Percentiles rank a stretch among this genome's conserved stretches.
Evolutionary conservation across 1,140 invertebrate species (phyloP).

Genomic region (Samia ricini): DNA sequence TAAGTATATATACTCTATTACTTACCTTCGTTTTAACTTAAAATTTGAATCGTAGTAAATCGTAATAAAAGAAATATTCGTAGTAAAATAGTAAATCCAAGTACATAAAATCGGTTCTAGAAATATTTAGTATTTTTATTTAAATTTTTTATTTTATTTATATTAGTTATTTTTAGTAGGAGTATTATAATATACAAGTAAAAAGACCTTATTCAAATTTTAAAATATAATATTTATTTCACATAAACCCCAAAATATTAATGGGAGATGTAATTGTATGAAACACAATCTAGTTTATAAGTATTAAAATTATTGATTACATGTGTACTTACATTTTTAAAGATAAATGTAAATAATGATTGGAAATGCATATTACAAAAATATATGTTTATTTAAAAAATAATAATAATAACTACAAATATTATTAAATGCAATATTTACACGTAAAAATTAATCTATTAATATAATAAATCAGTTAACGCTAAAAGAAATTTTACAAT

Average conservation of each 20-base stretch:
- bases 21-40: too few relatives aligned
- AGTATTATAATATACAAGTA: not conserved
- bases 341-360: slow-evolving; percentile 20
- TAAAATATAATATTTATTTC: slow-evolving; percentile 74
- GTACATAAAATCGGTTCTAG: too few relatives aligned
- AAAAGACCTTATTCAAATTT: slow-evolving; percentile 24
- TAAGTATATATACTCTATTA: too few relatives aligned
- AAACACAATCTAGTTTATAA: slow-evolving; percentile 66
- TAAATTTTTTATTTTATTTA: too few relatives aligned
- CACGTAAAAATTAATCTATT: slow-evolving; percentile 37
- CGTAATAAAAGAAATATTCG: too few relatives aligned
- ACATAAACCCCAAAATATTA: slow-evolving; percentile 42
- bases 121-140: too few relatives aligned
- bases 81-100: too few relatives aligned
- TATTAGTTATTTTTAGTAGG: too few relatives aligned
- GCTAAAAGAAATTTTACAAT: not conserved
- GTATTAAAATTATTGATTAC: slow-evolving; percentile 45
- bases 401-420: slow-evolving; percentile 61
- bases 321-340: slow-evolving; percentile 51
- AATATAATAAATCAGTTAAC: slow-evolving; percentile 32
- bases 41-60: too few relatives aligned
- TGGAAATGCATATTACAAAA: slow-evolving; percentile 30
- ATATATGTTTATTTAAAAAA: slow-evolving; percentile 30
- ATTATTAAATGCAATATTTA: slow-evolving; percentile 74
- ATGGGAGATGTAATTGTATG: slow-evolving; percentile 40